Base-by-base conservation (phyloP, 2,113 vertebrate genomes). In the Oxyura jamaicensis region DNA sequence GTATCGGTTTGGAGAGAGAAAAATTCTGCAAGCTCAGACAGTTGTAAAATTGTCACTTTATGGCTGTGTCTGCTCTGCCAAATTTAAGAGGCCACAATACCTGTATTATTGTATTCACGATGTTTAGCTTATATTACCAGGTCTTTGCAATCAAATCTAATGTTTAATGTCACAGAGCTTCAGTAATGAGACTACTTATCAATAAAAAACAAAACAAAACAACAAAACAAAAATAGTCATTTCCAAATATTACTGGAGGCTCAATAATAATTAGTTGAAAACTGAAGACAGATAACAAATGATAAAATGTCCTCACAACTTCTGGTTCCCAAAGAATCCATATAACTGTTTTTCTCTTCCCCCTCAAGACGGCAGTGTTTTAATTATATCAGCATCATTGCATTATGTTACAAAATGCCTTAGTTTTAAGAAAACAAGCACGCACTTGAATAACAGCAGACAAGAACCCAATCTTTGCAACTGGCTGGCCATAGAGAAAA, bases 1-100 rank as follows among this genome's bases (percentile, higher is more conserved):
- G 41, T 80, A 91, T 93, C 82, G 81, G 50, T 93, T 94, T 62
- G 86, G 81, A 90, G 65, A 63, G n/a, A 76, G 22, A 83, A 91
- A 92, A 94, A 96, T 90, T 88, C 78, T 90, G 91, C 81, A 91
- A 95, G 90, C 86, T 95, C 94, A 96, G 94, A 93, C 82, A 91
- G 94, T 91, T 94, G 75, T 95, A 96, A 96, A 96, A 95, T 90
- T 84, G 81, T 71, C 83, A 76, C 86, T 96, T 96, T 93, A 94
- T 66, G 59, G 83, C 74, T 67, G 71, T 58, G 71, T 86, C 77
- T 93, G 67, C 86, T 79, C 92, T 29, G 55, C 58, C 86, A 89
- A 94, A 94, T 93, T 75, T 75, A 73, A 82, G 83, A 86, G 86
- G 42, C 53, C 58, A 82, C 90, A 74, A 67, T 12, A 84, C 74